phyloP scores from a whole-genome alignment of 2,888 invertebrate species.

The Cephonodes hylas region DNA sequence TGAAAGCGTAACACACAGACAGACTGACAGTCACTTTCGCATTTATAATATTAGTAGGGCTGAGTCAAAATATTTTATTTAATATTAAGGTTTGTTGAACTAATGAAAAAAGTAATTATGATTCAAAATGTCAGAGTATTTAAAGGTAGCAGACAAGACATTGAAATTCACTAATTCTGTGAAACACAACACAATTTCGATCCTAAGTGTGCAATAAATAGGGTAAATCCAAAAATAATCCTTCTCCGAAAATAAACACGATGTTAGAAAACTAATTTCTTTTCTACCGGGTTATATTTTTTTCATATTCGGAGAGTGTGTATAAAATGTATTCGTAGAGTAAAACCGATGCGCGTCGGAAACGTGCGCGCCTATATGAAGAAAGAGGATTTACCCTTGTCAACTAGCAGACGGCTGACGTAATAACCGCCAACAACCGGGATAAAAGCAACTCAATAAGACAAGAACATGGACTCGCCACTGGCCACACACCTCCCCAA shows the following conservation, averaged over 20 bases:
- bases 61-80: too few relatives aligned
- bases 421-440: constrained; percentile 63
- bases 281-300: constrained; percentile 21
- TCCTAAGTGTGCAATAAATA: neutral
- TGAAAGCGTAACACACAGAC: too few relatives aligned
- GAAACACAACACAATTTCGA: neutral
- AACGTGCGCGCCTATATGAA: constrained; percentile 49
- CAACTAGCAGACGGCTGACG: constrained; percentile 59
- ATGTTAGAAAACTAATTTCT: constrained; percentile 6
- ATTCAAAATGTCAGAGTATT: too few relatives aligned
- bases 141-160: too few relatives aligned
- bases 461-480: constrained; percentile 9
- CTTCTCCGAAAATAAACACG: constrained; percentile 19
- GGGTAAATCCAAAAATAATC: constrained; percentile 25
- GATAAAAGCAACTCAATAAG: constrained; percentile 55
- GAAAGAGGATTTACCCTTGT: constrained; percentile 78
- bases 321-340: constrained; percentile 43
- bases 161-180: neutral
- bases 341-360: constrained; percentile 40
- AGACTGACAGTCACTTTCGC: too few relatives aligned
- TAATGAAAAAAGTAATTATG: too few relatives aligned
- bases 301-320: constrained; percentile 24
- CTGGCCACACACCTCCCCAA: constrained; percentile 19
- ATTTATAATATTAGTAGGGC: too few relatives aligned
- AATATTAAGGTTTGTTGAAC: too few relatives aligned